Evolutionary conservation across 2,888 invertebrate genomes (phyloP).

Genomic region (Apoderus coryli): DNA sequence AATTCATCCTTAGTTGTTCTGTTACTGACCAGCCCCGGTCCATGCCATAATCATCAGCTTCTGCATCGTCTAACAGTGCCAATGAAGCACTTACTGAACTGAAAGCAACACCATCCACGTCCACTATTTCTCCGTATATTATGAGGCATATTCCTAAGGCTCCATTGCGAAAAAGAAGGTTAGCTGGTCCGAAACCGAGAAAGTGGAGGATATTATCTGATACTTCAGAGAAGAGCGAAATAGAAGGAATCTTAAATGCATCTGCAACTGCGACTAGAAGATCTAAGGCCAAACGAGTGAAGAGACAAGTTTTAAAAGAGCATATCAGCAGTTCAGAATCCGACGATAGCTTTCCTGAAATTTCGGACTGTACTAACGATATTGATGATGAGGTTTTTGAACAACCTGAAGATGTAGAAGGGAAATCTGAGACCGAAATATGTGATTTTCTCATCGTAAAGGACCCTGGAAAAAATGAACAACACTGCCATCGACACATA

Average conservation of each 20-base stretch:
- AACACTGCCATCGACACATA: constrained; percentile 1
- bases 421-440: constrained; percentile 1
- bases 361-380: constrained; percentile 1
- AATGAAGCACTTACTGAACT: too few species aligned
- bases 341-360: constrained; percentile 2
- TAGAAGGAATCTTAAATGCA: constrained; percentile 1
- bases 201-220: constrained; percentile 1
- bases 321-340: constrained; percentile 1
- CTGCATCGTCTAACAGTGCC: too few species aligned
- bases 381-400: constrained; percentile 3
- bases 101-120: too few species aligned
- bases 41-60: too few species aligned
- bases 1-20: too few species aligned
- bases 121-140: too few species aligned
- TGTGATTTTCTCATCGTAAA: neutral
- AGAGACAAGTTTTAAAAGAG: constrained; percentile 3
- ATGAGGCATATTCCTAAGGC: constrained; percentile 4
- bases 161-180: constrained; percentile 1
- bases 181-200: constrained; percentile 1
- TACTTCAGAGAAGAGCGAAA: constrained; percentile 2
- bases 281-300: constrained; percentile 3
- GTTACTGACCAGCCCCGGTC: too few species aligned
- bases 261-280: constrained; percentile 3
- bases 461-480: constrained; percentile 1
- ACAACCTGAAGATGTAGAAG: constrained; percentile 3